phyloP scores from a whole-genome alignment of 2,113 vertebrate species.

The Gopherus flavomarginatus region DNA sequence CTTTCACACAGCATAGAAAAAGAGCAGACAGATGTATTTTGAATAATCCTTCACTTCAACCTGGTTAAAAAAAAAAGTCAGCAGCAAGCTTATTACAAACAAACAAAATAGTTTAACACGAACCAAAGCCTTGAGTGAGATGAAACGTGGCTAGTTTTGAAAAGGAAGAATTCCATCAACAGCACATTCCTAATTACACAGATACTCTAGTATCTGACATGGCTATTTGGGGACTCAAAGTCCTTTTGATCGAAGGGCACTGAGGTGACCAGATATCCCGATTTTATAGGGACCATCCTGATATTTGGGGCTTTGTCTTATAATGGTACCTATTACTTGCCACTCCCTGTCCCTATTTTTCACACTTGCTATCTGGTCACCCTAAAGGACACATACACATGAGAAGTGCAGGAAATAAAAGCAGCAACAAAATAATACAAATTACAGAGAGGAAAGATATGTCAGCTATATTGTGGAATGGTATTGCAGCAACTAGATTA shows the following conservation, averaged over 20 bases:
- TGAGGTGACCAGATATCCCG: background rate
- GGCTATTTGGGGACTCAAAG: background rate
- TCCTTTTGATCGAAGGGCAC: background rate
- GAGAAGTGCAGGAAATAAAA: constrained; percentile 9
- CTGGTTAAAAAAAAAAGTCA: background rate
- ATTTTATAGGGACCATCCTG: background rate
- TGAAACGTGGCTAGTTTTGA: background rate
- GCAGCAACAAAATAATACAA: background rate
- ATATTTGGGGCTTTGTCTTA: background rate
- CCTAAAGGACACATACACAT: fast-evolving
- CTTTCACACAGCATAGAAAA: constrained; percentile 18
- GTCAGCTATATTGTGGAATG: background rate
- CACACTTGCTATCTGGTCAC: background rate
- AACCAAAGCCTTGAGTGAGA: background rate
- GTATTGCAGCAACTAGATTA: background rate
- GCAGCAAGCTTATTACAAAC: background rate
- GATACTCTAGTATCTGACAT: background rate
- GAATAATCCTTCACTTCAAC: background rate
- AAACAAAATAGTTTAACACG: background rate
- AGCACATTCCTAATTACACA: background rate
- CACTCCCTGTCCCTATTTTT: background rate
- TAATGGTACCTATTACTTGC: background rate
- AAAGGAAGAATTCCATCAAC: background rate
- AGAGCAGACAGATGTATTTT: background rate
- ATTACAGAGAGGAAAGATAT: background rate